phyloP scores from a whole-genome alignment of 2,113 vertebrate species.

The Tylochromis polylepis region DNA sequence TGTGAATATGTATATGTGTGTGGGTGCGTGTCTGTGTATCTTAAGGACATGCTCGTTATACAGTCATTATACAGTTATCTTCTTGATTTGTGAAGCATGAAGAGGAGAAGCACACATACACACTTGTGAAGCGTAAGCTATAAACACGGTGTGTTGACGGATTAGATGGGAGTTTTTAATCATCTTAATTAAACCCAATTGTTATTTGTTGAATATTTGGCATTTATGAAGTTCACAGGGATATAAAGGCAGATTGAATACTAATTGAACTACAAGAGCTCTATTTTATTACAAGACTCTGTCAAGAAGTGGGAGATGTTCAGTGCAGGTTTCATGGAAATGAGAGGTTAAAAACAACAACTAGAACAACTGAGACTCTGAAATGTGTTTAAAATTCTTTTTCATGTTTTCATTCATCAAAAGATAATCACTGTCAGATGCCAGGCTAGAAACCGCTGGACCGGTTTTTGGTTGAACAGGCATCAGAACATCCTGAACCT shows the following conservation, averaged over 20 bases:
- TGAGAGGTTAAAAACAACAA: background rate
- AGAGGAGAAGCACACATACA: slow-evolving; percentile 1
- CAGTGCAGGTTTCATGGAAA: background rate
- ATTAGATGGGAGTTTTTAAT: slow-evolving; percentile 63
- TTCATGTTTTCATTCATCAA: background rate
- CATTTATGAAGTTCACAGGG: slow-evolving; percentile 47
- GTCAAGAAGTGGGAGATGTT: background rate
- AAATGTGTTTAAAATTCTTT: background rate
- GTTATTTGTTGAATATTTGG: slow-evolving; percentile 64
- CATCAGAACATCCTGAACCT: background rate
- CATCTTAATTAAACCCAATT: slow-evolving; percentile 68
- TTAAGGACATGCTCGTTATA: slow-evolving; percentile 48
- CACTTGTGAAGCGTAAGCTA: slow-evolving; percentile 2
- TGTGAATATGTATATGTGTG: slow-evolving; percentile 33
- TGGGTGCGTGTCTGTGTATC: slow-evolving; percentile 15
- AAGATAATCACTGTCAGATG: background rate
- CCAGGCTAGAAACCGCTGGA: background rate
- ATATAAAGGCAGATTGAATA: slow-evolving; percentile 33
- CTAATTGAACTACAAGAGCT: slow-evolving; percentile 55
- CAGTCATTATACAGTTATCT: slow-evolving; percentile 46
- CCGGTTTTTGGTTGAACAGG: background rate
- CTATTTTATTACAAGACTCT: slow-evolving; percentile 37
- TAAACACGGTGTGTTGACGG: slow-evolving; percentile 16
- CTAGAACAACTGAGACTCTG: background rate
- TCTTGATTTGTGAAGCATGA: slow-evolving; percentile 54